Base-by-base conservation (phyloP, 2,113 vertebrate species). In the Tiliqua scincoides region DNA sequence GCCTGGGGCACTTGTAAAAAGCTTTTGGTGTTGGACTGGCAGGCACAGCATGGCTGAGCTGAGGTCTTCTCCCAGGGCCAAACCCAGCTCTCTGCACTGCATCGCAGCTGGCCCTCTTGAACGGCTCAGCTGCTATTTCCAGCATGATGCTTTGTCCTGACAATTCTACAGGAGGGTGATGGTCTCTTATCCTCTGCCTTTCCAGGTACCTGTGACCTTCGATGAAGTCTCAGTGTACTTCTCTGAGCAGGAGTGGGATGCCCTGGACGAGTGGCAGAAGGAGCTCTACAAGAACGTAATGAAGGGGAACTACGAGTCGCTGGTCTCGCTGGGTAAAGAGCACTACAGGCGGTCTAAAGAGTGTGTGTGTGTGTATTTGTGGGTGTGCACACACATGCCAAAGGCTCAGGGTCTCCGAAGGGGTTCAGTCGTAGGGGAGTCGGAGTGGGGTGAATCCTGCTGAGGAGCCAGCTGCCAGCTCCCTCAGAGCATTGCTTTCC, bases 191-290 rank as follows among this genome's bases (percentile, higher is more conserved):
- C 20, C 10, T 75, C 84, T 90, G 79, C 52, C 9, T 54, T 90
- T 93, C 35, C 83, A 94, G 93, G 92, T 86, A 62, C 91, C 87
- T 0, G n/a, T 57, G 78, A 84, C 82, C 0, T 48, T 90, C 8
- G 88, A 91, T 70, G 92, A 93, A 0, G 0, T 83, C 12, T 3
- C 88, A 0, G 0, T 87, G 32, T 91, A 11, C 88, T 94, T 95
- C 79, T 77, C 91, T 0, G 85, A 90, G 63, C 93, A 63, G 25
- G 94, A 96, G 72, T 91, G 94, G 94, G 92, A 88, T n/a, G 90
- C 89, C 3, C 85, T 93, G 91, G 94, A 96, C 35, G 91, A 91
- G 14, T 92, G 92, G 94, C 96, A 95, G 93, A 93, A 79, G 85
- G 95, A 96, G 67, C 93, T 91, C 14, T 94, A 89, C 85, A 92